Evolutionary conservation across 2,113 vertebrate genomes (phyloP), one percentile per base, ranked within the genome.

Genomic region (Zosterops borbonicus): DNA sequence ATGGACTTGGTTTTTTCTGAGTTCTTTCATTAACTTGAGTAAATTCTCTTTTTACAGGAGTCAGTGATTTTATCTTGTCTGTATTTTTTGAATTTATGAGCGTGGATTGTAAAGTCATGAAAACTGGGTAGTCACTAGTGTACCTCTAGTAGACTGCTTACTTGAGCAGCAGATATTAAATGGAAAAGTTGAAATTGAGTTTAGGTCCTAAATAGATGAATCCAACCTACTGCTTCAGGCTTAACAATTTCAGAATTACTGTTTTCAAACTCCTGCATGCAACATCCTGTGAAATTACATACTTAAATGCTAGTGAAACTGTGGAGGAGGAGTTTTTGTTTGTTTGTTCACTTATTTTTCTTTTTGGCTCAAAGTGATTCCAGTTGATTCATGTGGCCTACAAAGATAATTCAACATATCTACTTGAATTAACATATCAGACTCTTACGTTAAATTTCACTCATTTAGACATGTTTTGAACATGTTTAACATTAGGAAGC

Each of bases 331-430:
- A 9, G 42, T 18, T 18, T 55, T 24, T 20, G 23, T 46, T 28
- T 17, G 33, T 59, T 59, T 29, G 11, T 70, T 42, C 33, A 21
- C 28, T 75, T 46, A 14, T 29, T 78, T 64, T 28, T 22, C 9
- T 28, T 52, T 44, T 55, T 53, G 24, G 8, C 16, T 83, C 10
- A 59, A 19, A 58, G 6, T 22, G 24, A 21, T 63, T 9, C 6
- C 3, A 35, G 0, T 87, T 79, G 25, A n/a, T 33, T 75, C 5
- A 12, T 15, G 24, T 33, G 46, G 14, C 53, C 58, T 64, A 55
- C 29, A 42, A 59, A 69, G 29, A 17, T 20, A 73, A 21, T 37
- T 42, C 21, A 60, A 3, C 0, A 0, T 44, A 41, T 8, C 2
- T 78, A 2, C 64, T 67, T 59, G 35, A 82, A 42, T 29, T 41